Evolutionary conservation across 2,113 vertebrate genomes (phyloP), one percentile per base, ranked within the genome.

Genomic region (Clarias gariepinus): DNA sequence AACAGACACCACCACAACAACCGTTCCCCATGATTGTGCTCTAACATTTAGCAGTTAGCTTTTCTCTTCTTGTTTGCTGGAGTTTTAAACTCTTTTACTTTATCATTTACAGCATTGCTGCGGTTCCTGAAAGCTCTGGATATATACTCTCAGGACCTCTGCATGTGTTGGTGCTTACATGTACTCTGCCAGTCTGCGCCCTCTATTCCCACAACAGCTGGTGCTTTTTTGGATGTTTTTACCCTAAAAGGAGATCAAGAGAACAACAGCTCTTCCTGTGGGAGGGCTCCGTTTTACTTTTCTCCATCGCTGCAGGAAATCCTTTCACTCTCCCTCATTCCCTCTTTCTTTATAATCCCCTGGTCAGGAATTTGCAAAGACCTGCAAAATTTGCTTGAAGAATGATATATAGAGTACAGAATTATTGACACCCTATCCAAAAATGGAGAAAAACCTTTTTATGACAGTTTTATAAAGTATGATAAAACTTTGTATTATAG

Each of bases 211-310:
- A 93, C 87, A 89, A 82, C 90, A 89, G 90, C 91, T 83, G 90
- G 89, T 91, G 93, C 91, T 90, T 96, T 95, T 94, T 86, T 87
- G 92, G 93, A 92, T 94, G 90, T 94, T 95, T 94, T 95, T 92
- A 93, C 95, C 95, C 92, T 96, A 96, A 87, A 95, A 95, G 94
- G 95, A 93, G 89, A 94, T 86, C 92, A 94, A 91, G 92, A 94
- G 89, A 91, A 89, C 77, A 90, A 92, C 88, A 83, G 4, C 76
- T 88, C 92, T 95, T 95, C 94, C 94, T 95, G 94, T 94, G 93
- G 95, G 94, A 94, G 94, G 94, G 87, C 89, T 92, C 18, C 25
- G 89, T 87, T 88, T 90, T 92, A 93, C 94, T 91, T 89, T 91
- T 82, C 74, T 80, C 81, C 66, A 57, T 77, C 61, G 71, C 53